Conservation (phyloP, 1,140 invertebrate genomes). For the Atta cephalotes region DNA sequence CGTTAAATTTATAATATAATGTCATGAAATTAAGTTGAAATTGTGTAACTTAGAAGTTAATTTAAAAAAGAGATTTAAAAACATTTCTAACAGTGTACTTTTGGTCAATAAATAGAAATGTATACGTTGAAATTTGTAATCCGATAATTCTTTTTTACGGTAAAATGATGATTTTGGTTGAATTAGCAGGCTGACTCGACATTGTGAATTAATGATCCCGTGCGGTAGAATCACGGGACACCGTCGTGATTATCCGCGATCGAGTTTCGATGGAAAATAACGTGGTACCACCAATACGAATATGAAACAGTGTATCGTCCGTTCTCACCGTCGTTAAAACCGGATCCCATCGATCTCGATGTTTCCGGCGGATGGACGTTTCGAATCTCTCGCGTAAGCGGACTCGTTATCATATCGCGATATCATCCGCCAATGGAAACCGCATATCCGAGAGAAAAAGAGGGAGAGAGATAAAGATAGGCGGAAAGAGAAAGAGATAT, state of each 20-base stretch:
- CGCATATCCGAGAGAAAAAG: neutral
- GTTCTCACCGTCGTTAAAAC: constrained; percentile 25
- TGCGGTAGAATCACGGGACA: neutral
- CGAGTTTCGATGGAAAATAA: constrained; percentile 39
- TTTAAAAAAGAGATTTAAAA: no score
- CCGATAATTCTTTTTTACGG: neutral
- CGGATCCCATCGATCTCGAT: constrained; percentile 50
- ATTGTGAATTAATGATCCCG: constrained; percentile 24
- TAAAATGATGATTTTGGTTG: constrained; percentile 25
- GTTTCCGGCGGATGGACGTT: constrained; percentile 42
- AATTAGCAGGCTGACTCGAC: constrained; percentile 33
- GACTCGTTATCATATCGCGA: constrained; percentile 41
- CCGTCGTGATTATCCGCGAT: constrained; percentile 48
- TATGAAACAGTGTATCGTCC: neutral
- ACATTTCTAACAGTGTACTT: no score
- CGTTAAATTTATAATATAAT: no score
- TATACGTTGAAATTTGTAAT: neutral
- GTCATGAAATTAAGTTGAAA: no score
- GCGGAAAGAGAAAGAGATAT: neutral
- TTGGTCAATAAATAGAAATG: neutral
- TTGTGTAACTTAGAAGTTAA: no score
- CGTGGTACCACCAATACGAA: neutral
- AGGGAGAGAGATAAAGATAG: neutral
- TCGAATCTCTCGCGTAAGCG: constrained; percentile 25
- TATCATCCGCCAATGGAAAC: constrained; percentile 10